These are phyloP conservation scores for Silvanus unidentatus DNA, from an alignment of 2,888 invertebrate species.

Conservation along the genomic window DNA sequence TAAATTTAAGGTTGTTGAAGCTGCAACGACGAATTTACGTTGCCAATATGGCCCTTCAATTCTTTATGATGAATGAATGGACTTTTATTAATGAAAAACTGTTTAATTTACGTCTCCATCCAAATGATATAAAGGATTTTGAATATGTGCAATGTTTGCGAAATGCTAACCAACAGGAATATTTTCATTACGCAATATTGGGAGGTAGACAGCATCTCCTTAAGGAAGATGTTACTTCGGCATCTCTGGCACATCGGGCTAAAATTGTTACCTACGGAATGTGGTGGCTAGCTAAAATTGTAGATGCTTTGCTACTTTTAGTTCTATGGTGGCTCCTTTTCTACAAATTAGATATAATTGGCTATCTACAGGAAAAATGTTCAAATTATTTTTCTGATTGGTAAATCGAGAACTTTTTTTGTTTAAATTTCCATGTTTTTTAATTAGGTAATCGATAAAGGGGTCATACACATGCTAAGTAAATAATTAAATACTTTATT, in stretches of 20 bases:
- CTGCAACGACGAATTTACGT: slow-evolving; percentile 76
- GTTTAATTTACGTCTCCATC: slow-evolving; percentile 49
- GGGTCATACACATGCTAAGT: too few relatives aligned
- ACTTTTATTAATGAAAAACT: slow-evolving; percentile 62
- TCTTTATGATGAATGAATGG: slow-evolving; percentile 76
- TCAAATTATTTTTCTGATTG: too few relatives aligned
- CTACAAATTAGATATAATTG: too few relatives aligned
- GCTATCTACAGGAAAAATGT: too few relatives aligned
- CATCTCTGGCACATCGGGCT: slow-evolving; percentile 55
- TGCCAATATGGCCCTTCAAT: slow-evolving; percentile 64
- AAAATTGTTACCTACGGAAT: too few relatives aligned
- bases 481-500: too few relatives aligned
- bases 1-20: slow-evolving; percentile 66
- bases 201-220: slow-evolving; percentile 62
- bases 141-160: slow-evolving; percentile 50
- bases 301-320: too few relatives aligned
- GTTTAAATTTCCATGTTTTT: too few relatives aligned
- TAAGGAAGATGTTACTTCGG: slow-evolving; percentile 52
- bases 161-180: slow-evolving; percentile 49
- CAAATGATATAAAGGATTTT: slow-evolving; percentile 52
- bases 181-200: slow-evolving; percentile 51
- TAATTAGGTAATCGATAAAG: too few relatives aligned
- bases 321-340: too few relatives aligned
- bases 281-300: too few relatives aligned
- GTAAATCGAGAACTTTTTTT: too few relatives aligned